A percentile compares a stretch with the other conserved stretches of the same genome.
These are phyloP conservation scores for Holcopasites calliopsidis DNA, from an alignment of 1,140 invertebrate species.

Conservation along the genomic window DNA sequence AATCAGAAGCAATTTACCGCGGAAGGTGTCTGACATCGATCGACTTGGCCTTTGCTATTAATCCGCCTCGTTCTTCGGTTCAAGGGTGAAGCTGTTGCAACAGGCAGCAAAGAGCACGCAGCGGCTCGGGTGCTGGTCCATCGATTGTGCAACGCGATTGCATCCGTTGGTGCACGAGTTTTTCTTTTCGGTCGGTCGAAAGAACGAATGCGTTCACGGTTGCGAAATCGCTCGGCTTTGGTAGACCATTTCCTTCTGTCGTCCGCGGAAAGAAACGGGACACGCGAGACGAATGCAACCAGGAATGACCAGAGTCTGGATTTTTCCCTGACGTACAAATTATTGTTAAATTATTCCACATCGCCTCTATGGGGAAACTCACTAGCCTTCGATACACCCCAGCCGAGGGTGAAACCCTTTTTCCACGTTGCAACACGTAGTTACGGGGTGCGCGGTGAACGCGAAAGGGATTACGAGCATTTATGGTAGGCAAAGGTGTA, in stretches of 20 bases:
- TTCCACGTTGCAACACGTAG: too few species aligned
- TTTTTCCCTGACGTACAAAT: not conserved
- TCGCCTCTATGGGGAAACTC: not conserved
- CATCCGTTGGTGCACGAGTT: conserved; percentile 31
- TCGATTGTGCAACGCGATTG: conserved; percentile 32
- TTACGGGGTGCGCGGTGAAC: not conserved
- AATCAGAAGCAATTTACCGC: not conserved
- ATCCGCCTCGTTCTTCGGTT: conserved; percentile 23
- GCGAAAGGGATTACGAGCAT: not conserved
- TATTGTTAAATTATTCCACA: conserved; percentile 43
- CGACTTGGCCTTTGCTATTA: conserved; percentile 35
- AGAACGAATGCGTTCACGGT: not conserved
- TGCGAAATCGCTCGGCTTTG: conserved; percentile 1
- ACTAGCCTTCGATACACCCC: not conserved
- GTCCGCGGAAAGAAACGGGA: conserved; percentile 10
- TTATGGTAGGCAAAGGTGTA: not conserved
- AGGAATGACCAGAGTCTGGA: not conserved
- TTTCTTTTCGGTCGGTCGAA: conserved; percentile 13
- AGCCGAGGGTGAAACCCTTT: conserved; percentile 26
- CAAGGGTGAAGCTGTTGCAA: conserved; percentile 32
- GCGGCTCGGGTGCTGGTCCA: not conserved
- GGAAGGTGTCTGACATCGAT: not conserved
- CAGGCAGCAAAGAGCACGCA: not conserved
- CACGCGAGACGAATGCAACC: too few species aligned
- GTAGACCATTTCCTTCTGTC: not conserved